Evolutionary conservation across 2,888 invertebrate species (phyloP).

Genomic region (Rotaria socialis): DNA sequence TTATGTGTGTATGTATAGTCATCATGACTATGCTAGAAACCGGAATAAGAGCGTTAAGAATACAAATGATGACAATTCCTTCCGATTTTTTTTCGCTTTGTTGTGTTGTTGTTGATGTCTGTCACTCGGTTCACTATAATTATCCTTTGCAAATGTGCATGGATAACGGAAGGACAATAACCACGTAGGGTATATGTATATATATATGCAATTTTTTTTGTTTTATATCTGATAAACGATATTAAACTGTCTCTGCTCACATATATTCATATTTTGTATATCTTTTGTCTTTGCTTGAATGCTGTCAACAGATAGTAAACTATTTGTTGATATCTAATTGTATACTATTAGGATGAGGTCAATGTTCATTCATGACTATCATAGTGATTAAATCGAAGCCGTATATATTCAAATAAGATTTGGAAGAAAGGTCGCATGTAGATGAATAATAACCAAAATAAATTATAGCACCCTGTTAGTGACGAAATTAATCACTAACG

Average conservation of each 20-base stretch:
- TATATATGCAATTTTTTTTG: not conserved
- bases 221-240: too few relatives aligned
- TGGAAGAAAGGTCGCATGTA: not conserved
- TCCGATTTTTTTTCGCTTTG: not conserved
- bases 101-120: not conserved
- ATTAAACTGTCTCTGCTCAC: not conserved
- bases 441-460: too few relatives aligned
- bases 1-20: too few relatives aligned
- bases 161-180: not conserved
- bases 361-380: slow-evolving; percentile 12
- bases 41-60: not conserved
- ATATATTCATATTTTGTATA: not conserved
- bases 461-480: too few relatives aligned
- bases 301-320: not conserved
- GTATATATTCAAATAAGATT: not conserved
- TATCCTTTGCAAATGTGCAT: not conserved
- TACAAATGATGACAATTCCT: not conserved
- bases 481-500: too few relatives aligned
- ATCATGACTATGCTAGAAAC: not conserved
- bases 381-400: not conserved
- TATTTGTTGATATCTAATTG: not conserved
- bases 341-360: not conserved
- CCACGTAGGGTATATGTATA: not conserved
- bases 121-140: not conserved
- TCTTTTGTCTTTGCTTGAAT: not conserved